Conservation (phyloP, 1,140 invertebrate genomes). For the Daktulosphaira vitifoliae region DNA sequence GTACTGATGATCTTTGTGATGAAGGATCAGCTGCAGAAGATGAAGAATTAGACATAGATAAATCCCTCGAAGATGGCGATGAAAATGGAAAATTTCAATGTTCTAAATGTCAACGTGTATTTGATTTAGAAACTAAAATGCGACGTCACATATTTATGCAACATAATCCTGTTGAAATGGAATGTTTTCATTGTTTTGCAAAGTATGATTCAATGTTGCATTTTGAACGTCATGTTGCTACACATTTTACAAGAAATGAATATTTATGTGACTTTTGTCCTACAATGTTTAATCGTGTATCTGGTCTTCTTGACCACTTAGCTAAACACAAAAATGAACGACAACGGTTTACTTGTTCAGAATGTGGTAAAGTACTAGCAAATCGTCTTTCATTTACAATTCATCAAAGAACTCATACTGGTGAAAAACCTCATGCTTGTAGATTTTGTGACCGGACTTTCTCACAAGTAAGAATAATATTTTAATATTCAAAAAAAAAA, state of each 20-base stretch:
- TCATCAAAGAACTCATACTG: conserved; percentile 51
- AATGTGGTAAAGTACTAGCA: conserved; percentile 27
- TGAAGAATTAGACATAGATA: neutral
- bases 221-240: conserved; percentile 22
- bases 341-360: conserved; percentile 22
- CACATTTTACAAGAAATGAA: conserved; percentile 15
- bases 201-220: conserved; percentile 23
- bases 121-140: conserved; percentile 29
- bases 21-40: neutral
- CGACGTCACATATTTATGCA: conserved; percentile 25
- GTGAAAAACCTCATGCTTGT: conserved; percentile 54
- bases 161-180: conserved; percentile 9
- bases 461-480: conserved; percentile 48
- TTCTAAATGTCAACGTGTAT: conserved; percentile 13
- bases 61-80: neutral
- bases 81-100: conserved; percentile 20
- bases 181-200: conserved; percentile 27
- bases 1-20: conserved; percentile 1
- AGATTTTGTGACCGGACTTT: conserved; percentile 52
- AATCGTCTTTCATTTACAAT: conserved; percentile 28
- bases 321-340: conserved; percentile 24
- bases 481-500: no score
- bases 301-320: conserved; percentile 28
- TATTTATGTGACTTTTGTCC: conserved; percentile 33
- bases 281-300: conserved; percentile 16